A percentile compares a stretch with the other conserved stretches of the same genome.
Conservation (phyloP, 2,797 vertebrate species). For the Anabas testudineus region DNA sequence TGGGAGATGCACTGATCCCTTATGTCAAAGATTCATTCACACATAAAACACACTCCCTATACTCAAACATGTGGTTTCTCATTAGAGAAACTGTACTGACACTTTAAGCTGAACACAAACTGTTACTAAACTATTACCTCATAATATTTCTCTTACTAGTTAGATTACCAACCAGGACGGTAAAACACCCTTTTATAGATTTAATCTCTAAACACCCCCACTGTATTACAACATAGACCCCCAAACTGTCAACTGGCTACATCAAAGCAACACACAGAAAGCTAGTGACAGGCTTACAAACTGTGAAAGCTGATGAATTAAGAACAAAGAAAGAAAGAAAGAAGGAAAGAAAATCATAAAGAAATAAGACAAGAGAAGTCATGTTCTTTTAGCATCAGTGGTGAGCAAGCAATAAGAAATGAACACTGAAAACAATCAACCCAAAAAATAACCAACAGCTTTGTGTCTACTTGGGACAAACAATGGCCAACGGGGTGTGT, state of each 20-base stretch:
- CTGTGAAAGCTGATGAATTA: slow-evolving; percentile 44
- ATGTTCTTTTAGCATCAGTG: slow-evolving; percentile 53
- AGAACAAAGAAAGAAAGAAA: too few species aligned
- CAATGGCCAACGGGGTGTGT: slow-evolving; percentile 67
- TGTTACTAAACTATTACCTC: neutral
- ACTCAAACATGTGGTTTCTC: slow-evolving; percentile 18
- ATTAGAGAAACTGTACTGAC: slow-evolving; percentile 2
- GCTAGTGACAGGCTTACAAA: slow-evolving; percentile 44
- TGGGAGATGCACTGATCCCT: slow-evolving; percentile 50
- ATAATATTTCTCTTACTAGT: neutral
- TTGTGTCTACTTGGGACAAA: slow-evolving; percentile 69
- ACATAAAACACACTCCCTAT: slow-evolving; percentile 23
- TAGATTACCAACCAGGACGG: neutral
- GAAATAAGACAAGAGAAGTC: slow-evolving; percentile 48
- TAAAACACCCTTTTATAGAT: neutral
- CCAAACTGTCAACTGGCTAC: slow-evolving; percentile 26
- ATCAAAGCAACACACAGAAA: slow-evolving; percentile 58
- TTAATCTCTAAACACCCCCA: slow-evolving; percentile 23
- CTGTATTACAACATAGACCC: slow-evolving; percentile 30
- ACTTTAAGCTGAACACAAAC: slow-evolving; percentile 5
- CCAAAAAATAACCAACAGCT: slow-evolving; percentile 49
- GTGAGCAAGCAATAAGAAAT: slow-evolving; percentile 73
- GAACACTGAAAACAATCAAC: slow-evolving; percentile 54
- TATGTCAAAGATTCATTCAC: slow-evolving; percentile 26
- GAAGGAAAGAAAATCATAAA: slow-evolving; percentile 46